Evolutionary conservation across 1,140 invertebrate genomes (phyloP).

Genomic region (Atta cephalotes): DNA sequence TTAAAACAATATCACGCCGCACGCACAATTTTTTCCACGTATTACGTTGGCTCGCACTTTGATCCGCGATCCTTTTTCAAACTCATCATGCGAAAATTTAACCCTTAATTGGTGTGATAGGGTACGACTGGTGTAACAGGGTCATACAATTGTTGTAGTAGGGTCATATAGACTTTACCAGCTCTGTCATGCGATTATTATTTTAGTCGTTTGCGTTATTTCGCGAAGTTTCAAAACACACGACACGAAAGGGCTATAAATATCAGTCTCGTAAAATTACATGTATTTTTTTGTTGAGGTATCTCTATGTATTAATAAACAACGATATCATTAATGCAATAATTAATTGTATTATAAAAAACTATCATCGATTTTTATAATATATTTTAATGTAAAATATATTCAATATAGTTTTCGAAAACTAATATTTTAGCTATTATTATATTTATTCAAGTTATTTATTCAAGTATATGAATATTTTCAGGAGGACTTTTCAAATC

Average conservation of each 20-base stretch:
- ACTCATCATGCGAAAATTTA: conserved; percentile 55
- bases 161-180: conserved; percentile 35
- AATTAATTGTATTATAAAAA: not conserved
- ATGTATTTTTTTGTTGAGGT: not conserved
- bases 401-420: not conserved
- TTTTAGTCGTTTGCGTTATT: conserved; percentile 21
- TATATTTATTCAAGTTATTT: too few species aligned
- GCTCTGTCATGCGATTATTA: conserved; percentile 30
- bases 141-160: conserved; percentile 24
- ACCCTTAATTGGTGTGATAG: conserved; percentile 48
- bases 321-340: not conserved
- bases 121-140: conserved; percentile 37
- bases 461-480: not conserved
- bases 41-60: conserved; percentile 50
- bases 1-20: conserved; percentile 52
- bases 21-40: conserved; percentile 55
- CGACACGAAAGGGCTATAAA: not conserved
- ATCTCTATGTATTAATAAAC: not conserved
- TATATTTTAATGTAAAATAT: not conserved
- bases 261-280: conserved; percentile 1
- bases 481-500: not conserved
- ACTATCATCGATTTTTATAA: not conserved
- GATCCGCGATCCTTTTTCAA: conserved; percentile 56
- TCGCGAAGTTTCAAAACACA: conserved; percentile 26
- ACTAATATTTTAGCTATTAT: not conserved